These are phyloP conservation scores for Linyphia triangularis DNA, from an alignment of 2,888 invertebrate genomes.

Conservation along the genomic window DNA sequence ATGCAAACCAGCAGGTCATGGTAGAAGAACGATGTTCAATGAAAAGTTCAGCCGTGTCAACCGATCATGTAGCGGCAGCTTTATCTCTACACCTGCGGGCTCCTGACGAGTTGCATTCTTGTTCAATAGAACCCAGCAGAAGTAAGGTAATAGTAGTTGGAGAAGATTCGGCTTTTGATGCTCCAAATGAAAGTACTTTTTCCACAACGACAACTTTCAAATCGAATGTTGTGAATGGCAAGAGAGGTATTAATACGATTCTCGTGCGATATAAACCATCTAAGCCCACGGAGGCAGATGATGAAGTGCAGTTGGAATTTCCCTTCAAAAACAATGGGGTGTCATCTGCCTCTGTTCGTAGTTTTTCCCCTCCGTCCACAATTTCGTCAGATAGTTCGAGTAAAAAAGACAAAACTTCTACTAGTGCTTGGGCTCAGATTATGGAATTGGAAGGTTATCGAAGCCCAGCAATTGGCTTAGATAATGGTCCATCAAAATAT, in stretches of 20 bases:
- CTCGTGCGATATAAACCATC: conserved; percentile 63
- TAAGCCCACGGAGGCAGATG: conserved; percentile 22
- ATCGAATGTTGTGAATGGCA: conserved; percentile 60
- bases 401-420: conserved; percentile 55
- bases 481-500: conserved; percentile 28
- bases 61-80: conserved; percentile 17
- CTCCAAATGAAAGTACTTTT: conserved; percentile 2
- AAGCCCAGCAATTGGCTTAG: conserved; percentile 69
- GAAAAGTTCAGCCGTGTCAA: conserved; percentile 45
- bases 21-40: conserved; percentile 66
- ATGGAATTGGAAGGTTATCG: conserved; percentile 73
- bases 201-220: conserved; percentile 68
- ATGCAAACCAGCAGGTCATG: conserved; percentile 68
- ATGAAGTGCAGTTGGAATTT: conserved; percentile 43
- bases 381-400: conserved; percentile 18
- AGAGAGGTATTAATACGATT: conserved; percentile 59
- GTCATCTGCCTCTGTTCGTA: neutral
- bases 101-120: neutral
- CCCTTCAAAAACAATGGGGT: conserved; percentile 6
- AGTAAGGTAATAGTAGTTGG: conserved; percentile 58
- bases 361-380: conserved; percentile 17
- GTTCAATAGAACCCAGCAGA: conserved; percentile 25
- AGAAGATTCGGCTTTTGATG: conserved; percentile 12
- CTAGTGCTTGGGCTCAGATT: conserved; percentile 73
- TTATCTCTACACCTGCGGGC: conserved; percentile 44